Conservation (phyloP, 2,113 vertebrate species). For the Thermophis baileyi region DNA sequence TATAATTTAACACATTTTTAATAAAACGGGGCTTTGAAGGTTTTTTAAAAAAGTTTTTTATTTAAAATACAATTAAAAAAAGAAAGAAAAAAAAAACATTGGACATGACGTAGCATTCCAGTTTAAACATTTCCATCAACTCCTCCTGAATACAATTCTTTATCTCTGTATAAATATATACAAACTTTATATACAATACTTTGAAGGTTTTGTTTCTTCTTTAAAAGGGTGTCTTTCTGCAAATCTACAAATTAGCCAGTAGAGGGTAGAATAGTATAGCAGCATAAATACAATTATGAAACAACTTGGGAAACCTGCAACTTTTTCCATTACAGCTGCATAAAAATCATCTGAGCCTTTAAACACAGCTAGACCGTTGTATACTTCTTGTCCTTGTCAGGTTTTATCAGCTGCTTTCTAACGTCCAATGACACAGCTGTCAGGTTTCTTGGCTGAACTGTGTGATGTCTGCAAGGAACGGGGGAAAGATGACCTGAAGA, state of each 20-base stretch:
- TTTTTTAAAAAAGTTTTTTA: too few species aligned
- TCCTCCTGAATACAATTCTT: too few species aligned
- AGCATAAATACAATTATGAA: not conserved
- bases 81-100: too few species aligned
- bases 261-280: constrained; percentile 63
- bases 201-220: not conserved
- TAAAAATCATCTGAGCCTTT: constrained; percentile 36
- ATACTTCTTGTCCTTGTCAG: constrained; percentile 15
- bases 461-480: constrained; percentile 3
- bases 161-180: too few species aligned
- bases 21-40: not conserved
- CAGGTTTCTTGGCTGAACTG: constrained; percentile 6
- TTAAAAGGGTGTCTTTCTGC: constrained; percentile 19
- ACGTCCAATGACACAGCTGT: constrained; percentile 13
- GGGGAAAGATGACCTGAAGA: constrained; percentile 39
- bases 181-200: too few species aligned
- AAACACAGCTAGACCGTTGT: constrained; percentile 24
- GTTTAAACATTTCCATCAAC: too few species aligned
- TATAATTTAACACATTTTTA: not conserved
- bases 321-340: constrained; percentile 10
- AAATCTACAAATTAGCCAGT: constrained; percentile 45
- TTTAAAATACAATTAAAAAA: too few species aligned
- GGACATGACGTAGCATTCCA: too few species aligned
- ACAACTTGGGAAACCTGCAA: constrained; percentile 17
- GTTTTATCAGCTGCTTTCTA: constrained; percentile 32